These are phyloP conservation scores for Batillaria attramentaria DNA, from an alignment of 1,140 invertebrate genomes.

Conservation along the genomic window DNA sequence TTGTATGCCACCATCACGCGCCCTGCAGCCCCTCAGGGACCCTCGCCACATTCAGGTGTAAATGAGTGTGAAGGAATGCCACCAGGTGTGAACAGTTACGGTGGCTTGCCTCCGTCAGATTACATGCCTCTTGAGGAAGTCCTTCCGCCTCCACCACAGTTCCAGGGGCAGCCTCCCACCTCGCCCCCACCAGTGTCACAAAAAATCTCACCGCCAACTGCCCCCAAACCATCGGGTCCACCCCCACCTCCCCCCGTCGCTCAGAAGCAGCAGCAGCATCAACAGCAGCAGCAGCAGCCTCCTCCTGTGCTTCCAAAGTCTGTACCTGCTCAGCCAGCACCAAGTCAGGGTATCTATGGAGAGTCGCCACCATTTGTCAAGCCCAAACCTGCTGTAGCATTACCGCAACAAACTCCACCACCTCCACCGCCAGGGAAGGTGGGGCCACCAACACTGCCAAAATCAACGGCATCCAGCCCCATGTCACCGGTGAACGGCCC, in stretches of 20 bases:
- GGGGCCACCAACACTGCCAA: conserved; percentile 38
- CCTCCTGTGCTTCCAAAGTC: conserved; percentile 21
- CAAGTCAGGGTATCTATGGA: too few species aligned
- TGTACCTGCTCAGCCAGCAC: neutral
- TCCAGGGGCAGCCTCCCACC: conserved; percentile 29
- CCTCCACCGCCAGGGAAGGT: conserved; percentile 34
- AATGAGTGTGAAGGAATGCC: too few species aligned
- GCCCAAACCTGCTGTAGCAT: neutral
- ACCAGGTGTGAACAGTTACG: too few species aligned
- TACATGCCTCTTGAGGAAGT: conserved; percentile 11
- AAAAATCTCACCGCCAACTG: conserved; percentile 17
- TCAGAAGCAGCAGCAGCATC: conserved; percentile 29
- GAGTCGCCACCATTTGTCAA: neutral
- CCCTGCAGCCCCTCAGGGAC: neutral
- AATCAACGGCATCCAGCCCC: conserved; percentile 22
- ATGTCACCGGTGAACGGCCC: neutral
- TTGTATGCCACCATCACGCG: conserved; percentile 19
- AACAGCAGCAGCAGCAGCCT: conserved; percentile 24
- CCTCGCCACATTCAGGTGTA: too few species aligned
- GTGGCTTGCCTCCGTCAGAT: too few species aligned
- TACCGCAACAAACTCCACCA: conserved; percentile 23
- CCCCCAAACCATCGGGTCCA: conserved; percentile 29
- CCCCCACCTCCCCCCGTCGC: conserved; percentile 33
- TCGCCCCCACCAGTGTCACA: conserved; percentile 23
- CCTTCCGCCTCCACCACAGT: conserved; percentile 38